phyloP scores from a whole-genome alignment of 2,113 vertebrate genomes.

The Orycteropus afer region DNA sequence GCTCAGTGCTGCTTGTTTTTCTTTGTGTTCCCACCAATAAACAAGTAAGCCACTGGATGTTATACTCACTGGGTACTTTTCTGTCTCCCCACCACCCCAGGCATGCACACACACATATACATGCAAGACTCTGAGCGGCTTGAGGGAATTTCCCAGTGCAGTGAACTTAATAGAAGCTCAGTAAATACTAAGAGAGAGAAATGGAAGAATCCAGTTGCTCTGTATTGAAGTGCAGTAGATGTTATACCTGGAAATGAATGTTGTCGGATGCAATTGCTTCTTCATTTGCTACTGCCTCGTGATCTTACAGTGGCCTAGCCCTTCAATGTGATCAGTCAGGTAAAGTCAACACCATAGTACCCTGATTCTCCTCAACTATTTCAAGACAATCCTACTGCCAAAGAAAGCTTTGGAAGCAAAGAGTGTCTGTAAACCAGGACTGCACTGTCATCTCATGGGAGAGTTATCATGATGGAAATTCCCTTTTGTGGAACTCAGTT shows the following conservation, averaged over 20 bases:
- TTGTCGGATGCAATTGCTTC: neutral
- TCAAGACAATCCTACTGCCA: neutral
- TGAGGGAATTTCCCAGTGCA: neutral
- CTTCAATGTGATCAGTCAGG: neutral
- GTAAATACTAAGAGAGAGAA: neutral
- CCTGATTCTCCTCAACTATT: neutral
- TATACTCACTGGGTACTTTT: neutral
- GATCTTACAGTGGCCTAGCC: neutral
- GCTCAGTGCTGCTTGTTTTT: neutral
- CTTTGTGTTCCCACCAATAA: neutral
- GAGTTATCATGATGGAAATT: neutral
- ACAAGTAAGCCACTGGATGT: neutral
- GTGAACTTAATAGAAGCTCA: neutral
- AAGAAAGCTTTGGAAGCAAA: neutral
- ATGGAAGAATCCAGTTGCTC: neutral
- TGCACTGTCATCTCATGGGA: neutral
- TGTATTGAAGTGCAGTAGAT: neutral
- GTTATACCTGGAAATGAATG: neutral
- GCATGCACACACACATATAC: neutral
- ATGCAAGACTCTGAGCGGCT: neutral
- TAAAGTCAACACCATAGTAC: neutral
- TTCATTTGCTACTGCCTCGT: rapidly evolving
- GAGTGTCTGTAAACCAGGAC: neutral
- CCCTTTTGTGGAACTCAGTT: neutral
- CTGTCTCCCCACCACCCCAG: neutral